A percentile compares a stretch with the other conserved stretches of the same genome.
phyloP scores from a whole-genome alignment of 2,113 vertebrate species.

The Gasterosteus aculeatus region DNA sequence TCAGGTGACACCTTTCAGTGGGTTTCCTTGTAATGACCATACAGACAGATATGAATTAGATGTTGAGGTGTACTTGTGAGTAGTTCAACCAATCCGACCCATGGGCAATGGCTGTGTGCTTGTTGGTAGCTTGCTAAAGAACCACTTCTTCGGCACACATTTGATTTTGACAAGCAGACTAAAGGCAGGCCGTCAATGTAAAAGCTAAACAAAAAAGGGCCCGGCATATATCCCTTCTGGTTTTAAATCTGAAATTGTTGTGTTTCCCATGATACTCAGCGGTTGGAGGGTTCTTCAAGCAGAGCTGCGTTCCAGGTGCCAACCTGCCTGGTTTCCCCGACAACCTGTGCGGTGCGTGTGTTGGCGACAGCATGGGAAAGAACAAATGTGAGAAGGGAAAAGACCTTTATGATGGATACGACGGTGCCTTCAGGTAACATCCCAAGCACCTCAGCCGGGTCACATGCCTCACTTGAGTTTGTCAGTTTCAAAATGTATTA shows the following conservation, averaged over 20 bases:
- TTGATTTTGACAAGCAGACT: background rate
- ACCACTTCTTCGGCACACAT: background rate
- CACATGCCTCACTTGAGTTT: background rate
- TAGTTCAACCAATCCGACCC: no score
- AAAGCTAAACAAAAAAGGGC: background rate
- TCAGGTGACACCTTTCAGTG: no score
- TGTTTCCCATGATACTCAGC: constrained; percentile 75
- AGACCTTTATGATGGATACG: constrained; percentile 88
- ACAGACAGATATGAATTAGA: no score
- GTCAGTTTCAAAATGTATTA: background rate
- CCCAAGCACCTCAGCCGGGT: background rate
- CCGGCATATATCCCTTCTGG: background rate
- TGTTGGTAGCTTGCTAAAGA: background rate
- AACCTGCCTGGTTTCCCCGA: constrained; percentile 80
- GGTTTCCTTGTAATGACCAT: no score
- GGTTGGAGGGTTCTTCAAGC: constrained; percentile 87
- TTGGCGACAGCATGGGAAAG: constrained; percentile 82
- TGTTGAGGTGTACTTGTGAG: no score
- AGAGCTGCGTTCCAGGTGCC: constrained; percentile 91
- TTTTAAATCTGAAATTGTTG: background rate
- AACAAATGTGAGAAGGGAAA: constrained; percentile 86
- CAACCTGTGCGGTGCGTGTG: constrained; percentile 86
- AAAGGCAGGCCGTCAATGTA: background rate
- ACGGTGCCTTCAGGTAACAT: constrained; percentile 87
- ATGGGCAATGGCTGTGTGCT: no score